Percentiles rank a stretch among this genome's conserved stretches.
Conservation (phyloP, 2,888 invertebrate genomes). For the Athalia rosae region DNA sequence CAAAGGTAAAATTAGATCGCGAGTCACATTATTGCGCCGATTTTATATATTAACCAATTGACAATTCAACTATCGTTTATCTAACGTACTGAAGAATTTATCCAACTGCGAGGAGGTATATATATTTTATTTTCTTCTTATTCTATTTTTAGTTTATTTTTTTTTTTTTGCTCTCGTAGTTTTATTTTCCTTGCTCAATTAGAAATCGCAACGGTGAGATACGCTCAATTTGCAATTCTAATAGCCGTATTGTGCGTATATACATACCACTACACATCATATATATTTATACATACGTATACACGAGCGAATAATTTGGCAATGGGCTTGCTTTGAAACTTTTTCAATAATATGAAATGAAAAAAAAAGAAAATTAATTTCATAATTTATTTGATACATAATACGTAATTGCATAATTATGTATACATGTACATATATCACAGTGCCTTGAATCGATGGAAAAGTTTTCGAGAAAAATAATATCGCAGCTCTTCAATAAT, state of each 20-base stretch:
- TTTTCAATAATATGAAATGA: neutral
- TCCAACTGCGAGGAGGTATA: neutral
- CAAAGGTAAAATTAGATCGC: neutral
- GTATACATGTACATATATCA: neutral
- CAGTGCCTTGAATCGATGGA: no score
- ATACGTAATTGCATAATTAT: neutral
- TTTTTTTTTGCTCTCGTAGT: neutral
- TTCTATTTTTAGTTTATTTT: neutral
- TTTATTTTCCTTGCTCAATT: constrained; percentile 6
- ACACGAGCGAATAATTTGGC: neutral
- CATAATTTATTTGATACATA: neutral
- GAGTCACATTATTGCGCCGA: neutral
- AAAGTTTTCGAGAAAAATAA: no score
- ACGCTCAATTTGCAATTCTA: constrained; percentile 41
- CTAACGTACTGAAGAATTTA: no score
- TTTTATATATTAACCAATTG: no score
- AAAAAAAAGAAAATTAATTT: neutral
- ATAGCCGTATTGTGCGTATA: neutral
- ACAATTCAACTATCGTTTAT: no score
- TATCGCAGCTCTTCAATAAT: no score
- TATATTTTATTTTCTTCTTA: neutral
- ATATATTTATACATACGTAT: neutral
- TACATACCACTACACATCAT: constrained; percentile 1
- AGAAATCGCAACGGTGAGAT: constrained; percentile 45
- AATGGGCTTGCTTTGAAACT: neutral